phyloP scores from a whole-genome alignment of 1,140 invertebrate species.

The Vanessa atalanta region DNA sequence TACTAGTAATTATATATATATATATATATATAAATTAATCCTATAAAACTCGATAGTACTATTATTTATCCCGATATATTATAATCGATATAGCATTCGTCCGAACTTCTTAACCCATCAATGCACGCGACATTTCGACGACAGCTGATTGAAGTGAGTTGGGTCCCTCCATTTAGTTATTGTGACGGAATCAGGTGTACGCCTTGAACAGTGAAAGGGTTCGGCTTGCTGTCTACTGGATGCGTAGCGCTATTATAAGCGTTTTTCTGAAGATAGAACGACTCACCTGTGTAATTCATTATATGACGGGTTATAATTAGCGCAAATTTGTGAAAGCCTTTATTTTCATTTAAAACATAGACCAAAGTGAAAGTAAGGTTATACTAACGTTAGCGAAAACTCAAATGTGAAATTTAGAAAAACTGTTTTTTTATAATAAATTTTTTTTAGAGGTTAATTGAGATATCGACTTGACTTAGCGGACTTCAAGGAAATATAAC shows the following conservation, averaged over 20 bases:
- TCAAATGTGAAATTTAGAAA: no score
- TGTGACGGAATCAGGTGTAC: conserved; percentile 52
- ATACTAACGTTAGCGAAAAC: no score
- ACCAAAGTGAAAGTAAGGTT: no score
- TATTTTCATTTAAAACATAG: no score
- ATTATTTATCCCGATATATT: background rate
- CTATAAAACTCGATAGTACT: no score
- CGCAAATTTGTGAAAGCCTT: background rate
- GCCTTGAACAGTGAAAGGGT: conserved; percentile 43
- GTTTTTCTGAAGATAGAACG: background rate
- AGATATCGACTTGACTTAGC: no score
- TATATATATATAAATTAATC: no score
- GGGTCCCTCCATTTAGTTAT: conserved; percentile 51
- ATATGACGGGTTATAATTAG: background rate
- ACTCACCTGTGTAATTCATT: no score
- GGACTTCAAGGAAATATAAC: no score
- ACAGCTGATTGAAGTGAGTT: conserved; percentile 53
- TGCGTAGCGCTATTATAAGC: background rate
- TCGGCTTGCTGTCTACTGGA: conserved; percentile 8
- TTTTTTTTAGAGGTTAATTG: no score
- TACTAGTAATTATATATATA: no score
- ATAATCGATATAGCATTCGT: conserved; percentile 11
- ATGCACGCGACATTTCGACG: conserved; percentile 44
- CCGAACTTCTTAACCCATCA: conserved; percentile 42
- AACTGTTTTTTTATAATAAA: no score